Evolutionary conservation across 2,888 invertebrate genomes (phyloP), one percentile per base, ranked within the genome.

Genomic region (Xylota sylvarum): DNA sequence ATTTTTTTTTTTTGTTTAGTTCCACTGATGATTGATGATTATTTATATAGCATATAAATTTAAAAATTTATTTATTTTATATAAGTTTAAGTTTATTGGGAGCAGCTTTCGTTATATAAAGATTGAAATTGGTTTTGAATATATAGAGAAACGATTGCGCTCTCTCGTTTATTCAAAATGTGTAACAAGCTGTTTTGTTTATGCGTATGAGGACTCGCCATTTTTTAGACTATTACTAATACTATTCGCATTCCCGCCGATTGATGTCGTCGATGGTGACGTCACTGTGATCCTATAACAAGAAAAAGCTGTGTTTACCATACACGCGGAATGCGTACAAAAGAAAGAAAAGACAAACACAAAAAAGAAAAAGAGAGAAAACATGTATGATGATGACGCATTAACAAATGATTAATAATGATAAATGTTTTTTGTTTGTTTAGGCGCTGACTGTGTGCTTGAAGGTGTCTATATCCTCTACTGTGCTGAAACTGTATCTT

Each of bases 231-330:
- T 88, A 80, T 89, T 88, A 83, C 84, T 81, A 74, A 84, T 88
- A 86, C 85, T 87, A 83, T 88, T 88, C 80, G 72, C 40, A 78
- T 88, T 74, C 30, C 90, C 91, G 88, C 90, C 89, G 88, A 91
- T 89, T 89, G 91, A 90, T 88, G 92, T 90, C 88, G 91, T 91
- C 88, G 92, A 92, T 87, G 92, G 91, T 89, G 92, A 92, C 89
- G 92, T 92, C 90, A 92, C 89, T 89, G 90, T 93, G 89, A 92
- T 91, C 90, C 92, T 93, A 92, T 88, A 92, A 92, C 90, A 91
- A 91, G 90, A 93, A 91, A 91, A 91, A 91, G 90, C 91, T 91
- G 90, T 90, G 88, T 90, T 91, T 90, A 90, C 79, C 89, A 90
- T 90, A 88, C 90, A 89, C 89, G 89, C 58, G 60, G 88, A 88